Percentiles rank a stretch among this genome's conserved stretches.
Conservation (phyloP, 2,113 vertebrate species). For the Lampris megalopsis region DNA sequence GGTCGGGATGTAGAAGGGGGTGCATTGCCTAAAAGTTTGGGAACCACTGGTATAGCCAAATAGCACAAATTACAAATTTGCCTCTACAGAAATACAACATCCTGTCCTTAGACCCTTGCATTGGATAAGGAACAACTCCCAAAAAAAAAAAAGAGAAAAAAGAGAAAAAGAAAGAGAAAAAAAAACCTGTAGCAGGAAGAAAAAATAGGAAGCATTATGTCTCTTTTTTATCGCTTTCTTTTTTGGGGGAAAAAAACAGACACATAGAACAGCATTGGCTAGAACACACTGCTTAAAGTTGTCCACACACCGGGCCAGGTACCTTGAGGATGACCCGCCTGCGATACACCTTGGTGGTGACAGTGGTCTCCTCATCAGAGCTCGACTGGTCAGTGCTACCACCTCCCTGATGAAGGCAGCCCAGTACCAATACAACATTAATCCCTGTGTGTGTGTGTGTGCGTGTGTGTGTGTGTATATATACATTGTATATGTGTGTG, state of each 20-base stretch:
- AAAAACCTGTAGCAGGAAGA: too few relatives aligned
- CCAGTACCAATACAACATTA: slow-evolving; percentile 78
- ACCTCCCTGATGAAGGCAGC: slow-evolving; percentile 87
- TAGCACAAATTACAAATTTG: too few relatives aligned
- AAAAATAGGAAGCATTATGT: too few relatives aligned
- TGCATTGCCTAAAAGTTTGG: too few relatives aligned
- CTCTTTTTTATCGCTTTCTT: too few relatives aligned
- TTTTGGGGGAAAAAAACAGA: background rate
- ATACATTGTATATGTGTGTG: background rate
- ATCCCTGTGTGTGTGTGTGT: background rate
- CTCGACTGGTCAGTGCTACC: slow-evolving; percentile 84
- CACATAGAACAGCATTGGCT: slow-evolving; percentile 10
- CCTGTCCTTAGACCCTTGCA: too few relatives aligned
- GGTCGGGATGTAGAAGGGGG: too few relatives aligned
- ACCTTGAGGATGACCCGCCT: slow-evolving; percentile 96
- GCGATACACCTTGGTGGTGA: slow-evolving; percentile 92
- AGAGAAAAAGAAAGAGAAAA: too few relatives aligned
- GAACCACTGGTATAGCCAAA: too few relatives aligned
- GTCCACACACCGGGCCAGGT: slow-evolving; percentile 68
- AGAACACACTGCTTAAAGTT: slow-evolving; percentile 18
- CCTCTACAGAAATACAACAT: too few relatives aligned
- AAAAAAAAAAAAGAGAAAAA: too few relatives aligned
- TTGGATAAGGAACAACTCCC: too few relatives aligned
- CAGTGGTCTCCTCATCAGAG: slow-evolving; percentile 90
- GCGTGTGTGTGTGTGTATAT: background rate